These are phyloP conservation scores for Phortica variegata DNA, from an alignment of 1,140 invertebrate species.

Conservation along the genomic window DNA sequence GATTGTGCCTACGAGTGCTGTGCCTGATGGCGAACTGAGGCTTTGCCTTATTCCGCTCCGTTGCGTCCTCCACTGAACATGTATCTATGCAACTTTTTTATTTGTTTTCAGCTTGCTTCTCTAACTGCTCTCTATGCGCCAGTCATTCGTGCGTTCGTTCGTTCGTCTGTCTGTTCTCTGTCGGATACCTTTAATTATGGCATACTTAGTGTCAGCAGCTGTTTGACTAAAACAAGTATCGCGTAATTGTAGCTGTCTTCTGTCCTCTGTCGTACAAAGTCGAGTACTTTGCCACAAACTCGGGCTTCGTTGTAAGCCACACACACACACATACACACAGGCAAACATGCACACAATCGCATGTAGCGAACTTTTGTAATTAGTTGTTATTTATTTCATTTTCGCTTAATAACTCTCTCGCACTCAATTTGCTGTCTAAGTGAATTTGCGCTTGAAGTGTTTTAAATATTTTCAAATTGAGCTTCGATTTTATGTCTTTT, in stretches of 20 bases:
- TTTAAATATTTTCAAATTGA: too few species aligned
- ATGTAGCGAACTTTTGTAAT: conserved; percentile 26
- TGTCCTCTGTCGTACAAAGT: background rate
- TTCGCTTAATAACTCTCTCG: conserved; percentile 17
- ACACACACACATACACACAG: background rate
- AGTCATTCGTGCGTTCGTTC: background rate
- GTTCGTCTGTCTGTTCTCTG: conserved; percentile 3
- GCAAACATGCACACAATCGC: background rate
- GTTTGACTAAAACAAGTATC: conserved; percentile 29
- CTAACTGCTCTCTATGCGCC: background rate
- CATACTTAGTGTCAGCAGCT: conserved; percentile 43
- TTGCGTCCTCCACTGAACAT: background rate
- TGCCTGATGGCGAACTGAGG: too few species aligned
- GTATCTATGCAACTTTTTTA: background rate
- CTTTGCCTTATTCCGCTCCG: too few species aligned
- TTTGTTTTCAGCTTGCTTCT: background rate
- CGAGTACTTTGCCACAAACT: background rate
- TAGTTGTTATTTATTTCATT: conserved; percentile 45
- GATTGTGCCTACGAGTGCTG: too few species aligned
- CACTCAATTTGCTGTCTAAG: background rate
- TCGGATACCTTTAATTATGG: conserved; percentile 39
- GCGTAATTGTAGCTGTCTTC: conserved; percentile 3
- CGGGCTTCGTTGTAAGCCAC: background rate
- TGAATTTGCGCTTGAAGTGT: too few species aligned
- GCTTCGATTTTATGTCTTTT: too few species aligned